phyloP scores from a whole-genome alignment of 2,888 invertebrate species.

The Pachliopta kotzebuea region DNA sequence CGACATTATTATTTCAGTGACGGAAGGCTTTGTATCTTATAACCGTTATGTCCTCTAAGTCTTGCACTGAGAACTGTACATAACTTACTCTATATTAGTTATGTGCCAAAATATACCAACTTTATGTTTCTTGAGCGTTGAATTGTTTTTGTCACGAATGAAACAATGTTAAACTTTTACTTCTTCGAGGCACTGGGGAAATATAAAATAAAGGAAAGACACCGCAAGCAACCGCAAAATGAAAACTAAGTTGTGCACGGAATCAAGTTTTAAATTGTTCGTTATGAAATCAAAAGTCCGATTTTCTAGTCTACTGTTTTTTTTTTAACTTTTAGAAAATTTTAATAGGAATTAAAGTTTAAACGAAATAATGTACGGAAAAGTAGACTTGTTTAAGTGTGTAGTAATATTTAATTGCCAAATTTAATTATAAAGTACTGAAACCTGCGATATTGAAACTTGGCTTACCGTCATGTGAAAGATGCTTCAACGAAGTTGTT shows the following conservation, averaged over 20 bases:
- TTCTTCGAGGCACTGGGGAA: slow-evolving; percentile 26
- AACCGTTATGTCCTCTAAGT: too few relatives aligned
- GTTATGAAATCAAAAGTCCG: slow-evolving; percentile 16
- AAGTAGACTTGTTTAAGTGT: background rate
- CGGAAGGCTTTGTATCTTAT: too few relatives aligned
- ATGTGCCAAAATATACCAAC: background rate
- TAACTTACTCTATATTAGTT: background rate
- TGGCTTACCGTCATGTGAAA: background rate
- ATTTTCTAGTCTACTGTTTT: background rate
- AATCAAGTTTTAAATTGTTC: slow-evolving; percentile 23
- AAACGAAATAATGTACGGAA: background rate
- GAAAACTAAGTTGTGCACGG: slow-evolving; percentile 22
- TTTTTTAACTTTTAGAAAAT: background rate
- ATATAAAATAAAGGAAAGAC: slow-evolving; percentile 27
- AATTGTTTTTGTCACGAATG: slow-evolving; percentile 15
- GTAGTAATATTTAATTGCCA: background rate
- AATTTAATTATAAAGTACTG: background rate
- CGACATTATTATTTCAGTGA: too few relatives aligned
- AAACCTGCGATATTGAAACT: too few relatives aligned
- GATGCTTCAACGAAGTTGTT: background rate
- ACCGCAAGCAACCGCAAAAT: slow-evolving; percentile 26
- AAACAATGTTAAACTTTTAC: slow-evolving; percentile 26
- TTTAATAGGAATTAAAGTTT: background rate
- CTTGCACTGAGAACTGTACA: too few relatives aligned
- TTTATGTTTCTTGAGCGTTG: slow-evolving; percentile 20